Evolutionary conservation across 2,113 vertebrate genomes (phyloP).

Genomic region (Amia ocellicauda): DNA sequence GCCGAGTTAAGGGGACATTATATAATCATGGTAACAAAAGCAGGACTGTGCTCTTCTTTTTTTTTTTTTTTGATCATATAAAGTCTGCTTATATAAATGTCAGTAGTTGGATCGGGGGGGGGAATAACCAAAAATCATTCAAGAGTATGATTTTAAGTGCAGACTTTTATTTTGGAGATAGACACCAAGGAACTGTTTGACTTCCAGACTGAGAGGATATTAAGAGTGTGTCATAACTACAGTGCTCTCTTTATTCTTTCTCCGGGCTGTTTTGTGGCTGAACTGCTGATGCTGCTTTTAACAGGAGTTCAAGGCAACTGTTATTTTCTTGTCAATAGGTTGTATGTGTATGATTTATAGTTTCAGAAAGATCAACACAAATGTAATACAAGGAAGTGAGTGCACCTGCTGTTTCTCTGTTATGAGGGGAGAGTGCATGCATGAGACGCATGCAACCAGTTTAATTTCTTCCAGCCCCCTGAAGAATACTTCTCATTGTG

Average conservation of each 20-base stretch:
- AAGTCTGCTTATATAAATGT: too few species aligned
- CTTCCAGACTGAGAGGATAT: too few species aligned
- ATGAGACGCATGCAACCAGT: background rate
- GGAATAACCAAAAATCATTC: background rate
- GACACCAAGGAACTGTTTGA: too few species aligned
- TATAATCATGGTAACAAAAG: background rate
- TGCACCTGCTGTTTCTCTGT: background rate
- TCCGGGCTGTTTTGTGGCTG: too few species aligned
- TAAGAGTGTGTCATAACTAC: too few species aligned
- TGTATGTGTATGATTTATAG: background rate
- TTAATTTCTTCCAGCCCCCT: background rate
- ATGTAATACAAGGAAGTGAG: background rate
- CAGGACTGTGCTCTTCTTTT: background rate
- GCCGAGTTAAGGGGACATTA: background rate
- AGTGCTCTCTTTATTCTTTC: too few species aligned
- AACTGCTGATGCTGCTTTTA: background rate
- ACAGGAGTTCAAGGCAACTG: background rate
- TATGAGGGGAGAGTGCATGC: background rate
- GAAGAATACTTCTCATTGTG: slow-evolving; percentile 1
- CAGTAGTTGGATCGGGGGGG: too few species aligned
- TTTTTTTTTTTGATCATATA: background rate
- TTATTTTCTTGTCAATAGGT: background rate
- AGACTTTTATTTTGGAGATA: background rate
- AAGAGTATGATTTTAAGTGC: background rate
- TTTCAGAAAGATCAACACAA: background rate